Evolutionary conservation across 2,113 vertebrate species (phyloP), one percentile per base, ranked within the genome.

Genomic region (Puffinus mauretanicus): DNA sequence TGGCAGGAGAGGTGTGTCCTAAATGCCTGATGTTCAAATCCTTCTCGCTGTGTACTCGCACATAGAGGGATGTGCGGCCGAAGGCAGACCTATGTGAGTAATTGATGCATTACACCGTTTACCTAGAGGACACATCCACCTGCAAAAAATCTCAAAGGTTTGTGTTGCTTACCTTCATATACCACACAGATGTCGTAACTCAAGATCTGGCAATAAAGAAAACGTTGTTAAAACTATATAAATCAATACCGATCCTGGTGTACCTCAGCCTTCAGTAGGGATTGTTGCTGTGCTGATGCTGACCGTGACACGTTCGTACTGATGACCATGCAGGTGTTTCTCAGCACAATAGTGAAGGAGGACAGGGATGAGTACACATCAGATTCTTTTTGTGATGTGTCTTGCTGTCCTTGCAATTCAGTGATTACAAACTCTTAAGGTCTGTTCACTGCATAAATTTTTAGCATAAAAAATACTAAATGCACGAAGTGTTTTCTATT

Each of bases 1-100:
- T 54, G 36, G 16, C 30, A 85, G 54, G 47, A 46, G 60, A 60
- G 18, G 3, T 44, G 60, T 69, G 20, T 69, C 79, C 32, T 47
- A 54, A 58, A 36, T 38, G 3, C 10, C 58, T 46, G 27, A 26
- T 10, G 15, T 11, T 69, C 34, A 58, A 34, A 61, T 57, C 25
- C 84, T 70, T 66, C 77, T 83, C 19, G 6, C 27, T 24, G 36
- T 46, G 13, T 86, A 12, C 22, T 60, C 5, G 2, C 69, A 46
- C 0, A 0, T 10, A 14, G 54, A 70, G 21, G 20, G 5, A 21
- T 22, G 16, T 72, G 47, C 16, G 16, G 46, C 42, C 76, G 40
- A 65, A 71, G 38, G 38, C 21, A 65, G 57, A 62, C 16, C 30
- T 64, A 6, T 29, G 21, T 60, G 42, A 46, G 38, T 40, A 54